These are phyloP conservation scores for Rhynchonycteris naso DNA, from an alignment of 2,797 vertebrate species.

Conservation along the genomic window DNA sequence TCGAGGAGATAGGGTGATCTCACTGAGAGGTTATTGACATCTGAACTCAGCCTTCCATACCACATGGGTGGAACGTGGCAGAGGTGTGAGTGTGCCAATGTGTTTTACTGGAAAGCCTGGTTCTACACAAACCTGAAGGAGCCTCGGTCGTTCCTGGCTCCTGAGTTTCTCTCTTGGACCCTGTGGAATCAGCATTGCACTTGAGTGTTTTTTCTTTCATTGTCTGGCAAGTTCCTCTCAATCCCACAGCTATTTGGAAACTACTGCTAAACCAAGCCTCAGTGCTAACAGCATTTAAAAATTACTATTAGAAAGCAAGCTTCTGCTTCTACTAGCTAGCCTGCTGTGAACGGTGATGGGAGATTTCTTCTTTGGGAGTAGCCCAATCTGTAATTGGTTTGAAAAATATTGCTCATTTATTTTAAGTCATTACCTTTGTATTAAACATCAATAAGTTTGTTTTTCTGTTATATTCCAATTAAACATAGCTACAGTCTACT, in stretches of 20 bases:
- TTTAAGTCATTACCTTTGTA: conserved; percentile 50
- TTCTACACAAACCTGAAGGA: background rate
- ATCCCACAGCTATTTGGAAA: conserved; percentile 66
- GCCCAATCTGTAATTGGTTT: conserved; percentile 53
- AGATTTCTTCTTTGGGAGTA: conserved; percentile 52
- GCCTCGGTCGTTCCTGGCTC: background rate
- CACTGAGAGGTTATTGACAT: background rate
- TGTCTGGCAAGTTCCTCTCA: conserved; percentile 69
- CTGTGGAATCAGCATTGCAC: background rate
- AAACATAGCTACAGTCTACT: background rate
- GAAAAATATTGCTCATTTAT: conserved; percentile 72
- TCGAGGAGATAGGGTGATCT: background rate
- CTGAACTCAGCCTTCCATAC: background rate
- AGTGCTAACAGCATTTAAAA: conserved; percentile 51
- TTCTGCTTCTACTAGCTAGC: conserved; percentile 63
- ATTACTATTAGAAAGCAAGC: conserved; percentile 63
- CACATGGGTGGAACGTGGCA: background rate
- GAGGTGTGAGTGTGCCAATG: background rate
- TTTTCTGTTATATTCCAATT: background rate
- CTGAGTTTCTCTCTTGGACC: background rate
- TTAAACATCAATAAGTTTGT: background rate
- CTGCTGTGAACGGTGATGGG: conserved; percentile 48
- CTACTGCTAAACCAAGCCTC: background rate
- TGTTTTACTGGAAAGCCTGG: background rate
- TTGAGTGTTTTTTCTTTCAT: conserved; percentile 8